phyloP scores from a whole-genome alignment of 2,113 vertebrate genomes.

The Nestor notabilis region DNA sequence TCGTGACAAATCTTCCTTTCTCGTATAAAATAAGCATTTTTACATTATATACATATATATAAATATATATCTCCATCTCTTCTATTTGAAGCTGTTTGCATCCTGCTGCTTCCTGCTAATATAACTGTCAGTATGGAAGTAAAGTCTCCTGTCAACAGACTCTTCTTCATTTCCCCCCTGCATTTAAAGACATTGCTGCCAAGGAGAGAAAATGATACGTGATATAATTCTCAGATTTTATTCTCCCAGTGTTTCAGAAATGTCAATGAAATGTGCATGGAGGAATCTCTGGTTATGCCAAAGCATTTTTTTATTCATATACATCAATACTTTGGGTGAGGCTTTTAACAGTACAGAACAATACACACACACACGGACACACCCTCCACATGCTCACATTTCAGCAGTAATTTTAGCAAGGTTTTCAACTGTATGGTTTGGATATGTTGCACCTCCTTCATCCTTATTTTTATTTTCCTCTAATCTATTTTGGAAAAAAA shows the following conservation, averaged over 20 bases:
- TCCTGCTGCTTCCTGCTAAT: not conserved
- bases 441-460: not conserved
- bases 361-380: not conserved
- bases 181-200: not conserved
- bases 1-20: not conserved
- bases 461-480: not conserved
- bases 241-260: constrained; percentile 1
- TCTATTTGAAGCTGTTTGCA: not conserved
- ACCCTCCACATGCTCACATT: not conserved
- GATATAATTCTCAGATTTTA: not conserved
- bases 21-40: constrained; percentile 13
- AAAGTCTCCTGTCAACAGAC: not conserved
- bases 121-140: not conserved
- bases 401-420: not conserved
- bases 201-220: not conserved
- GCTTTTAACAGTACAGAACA: not conserved
- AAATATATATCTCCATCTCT: not conserved
- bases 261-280: not conserved
- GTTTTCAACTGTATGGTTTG: constrained; percentile 1
- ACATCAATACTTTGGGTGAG: not conserved
- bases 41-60: not conserved
- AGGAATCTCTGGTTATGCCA: constrained; percentile 31
- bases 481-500: not conserved
- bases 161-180: not conserved
- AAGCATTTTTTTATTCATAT: constrained; percentile 19